phyloP scores from a whole-genome alignment of 2,888 invertebrate species.

The Diploptera punctata region DNA sequence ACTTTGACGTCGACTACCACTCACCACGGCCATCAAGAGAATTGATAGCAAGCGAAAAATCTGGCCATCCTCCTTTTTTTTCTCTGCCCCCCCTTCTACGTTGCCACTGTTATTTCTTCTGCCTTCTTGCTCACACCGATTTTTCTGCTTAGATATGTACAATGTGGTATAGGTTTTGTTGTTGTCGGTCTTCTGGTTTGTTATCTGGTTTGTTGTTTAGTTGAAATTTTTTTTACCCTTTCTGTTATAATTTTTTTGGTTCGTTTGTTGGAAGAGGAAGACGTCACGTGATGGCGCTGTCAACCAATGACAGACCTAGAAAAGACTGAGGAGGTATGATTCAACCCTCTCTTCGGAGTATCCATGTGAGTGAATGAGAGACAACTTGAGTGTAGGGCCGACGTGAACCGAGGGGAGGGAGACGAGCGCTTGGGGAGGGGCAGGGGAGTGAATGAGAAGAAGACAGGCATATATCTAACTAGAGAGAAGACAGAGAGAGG shows the following conservation, averaged over 20 bases:
- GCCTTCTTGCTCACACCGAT: conserved; percentile 4
- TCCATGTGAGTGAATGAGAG: conserved; percentile 32
- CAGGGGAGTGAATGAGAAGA: conserved; percentile 11
- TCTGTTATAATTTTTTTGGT: conserved; percentile 30
- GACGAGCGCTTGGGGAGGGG: conserved; percentile 18
- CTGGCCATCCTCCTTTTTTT: conserved; percentile 11
- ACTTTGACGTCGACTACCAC: conserved; percentile 29
- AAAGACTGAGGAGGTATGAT: conserved; percentile 31
- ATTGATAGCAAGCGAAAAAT: conserved; percentile 24
- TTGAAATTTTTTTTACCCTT: conserved; percentile 24
- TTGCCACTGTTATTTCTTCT: conserved; percentile 13
- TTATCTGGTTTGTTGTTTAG: conserved; percentile 26
- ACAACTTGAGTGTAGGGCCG: conserved; percentile 5
- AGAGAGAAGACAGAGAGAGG: conserved; percentile 15
- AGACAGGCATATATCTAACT: conserved; percentile 22
- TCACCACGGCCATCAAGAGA: conserved; percentile 25
- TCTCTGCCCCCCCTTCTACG: neutral
- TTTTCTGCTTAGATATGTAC: conserved; percentile 11
- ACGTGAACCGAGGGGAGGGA: conserved; percentile 10
- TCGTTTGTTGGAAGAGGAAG: conserved; percentile 31
- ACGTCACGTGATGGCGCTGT: conserved; percentile 34
- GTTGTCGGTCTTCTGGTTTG: conserved; percentile 21
- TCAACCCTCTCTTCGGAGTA: conserved; percentile 35
- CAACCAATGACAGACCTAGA: conserved; percentile 36
- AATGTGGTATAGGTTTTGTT: conserved; percentile 28